A percentile compares a stretch with the other conserved stretches of the same genome.
phyloP scores from a whole-genome alignment of 2,888 invertebrate species.

The Limnephilus auricula region DNA sequence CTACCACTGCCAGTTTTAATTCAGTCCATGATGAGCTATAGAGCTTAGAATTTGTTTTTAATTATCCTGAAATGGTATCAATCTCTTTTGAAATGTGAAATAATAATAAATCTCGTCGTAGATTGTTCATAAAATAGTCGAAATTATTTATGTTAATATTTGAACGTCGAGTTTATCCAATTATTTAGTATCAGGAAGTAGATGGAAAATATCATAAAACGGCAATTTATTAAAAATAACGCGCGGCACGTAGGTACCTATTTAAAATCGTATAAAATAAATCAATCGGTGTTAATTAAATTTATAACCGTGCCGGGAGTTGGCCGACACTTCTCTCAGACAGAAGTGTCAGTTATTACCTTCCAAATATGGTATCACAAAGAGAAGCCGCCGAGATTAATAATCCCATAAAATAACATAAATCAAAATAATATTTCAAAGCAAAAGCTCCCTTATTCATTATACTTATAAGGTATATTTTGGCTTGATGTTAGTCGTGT shows the following conservation, averaged over 20 bases:
- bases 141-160: neutral
- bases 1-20: too few species aligned
- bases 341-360: slow-evolving; percentile 63
- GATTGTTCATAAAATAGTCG: neutral
- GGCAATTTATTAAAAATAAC: slow-evolving; percentile 12
- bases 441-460: slow-evolving; percentile 18
- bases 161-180: neutral
- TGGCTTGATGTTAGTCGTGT: neutral
- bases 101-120: neutral
- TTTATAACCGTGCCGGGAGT: slow-evolving; percentile 60
- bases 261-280: slow-evolving; percentile 64
- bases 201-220: neutral
- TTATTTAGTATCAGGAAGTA: neutral
- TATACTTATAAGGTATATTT: neutral
- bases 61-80: too few species aligned
- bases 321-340: slow-evolving; percentile 48
- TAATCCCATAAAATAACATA: slow-evolving; percentile 33
- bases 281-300: slow-evolving; percentile 65
- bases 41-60: neutral
- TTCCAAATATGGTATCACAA: slow-evolving; percentile 64
- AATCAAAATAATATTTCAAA: neutral
- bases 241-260: slow-evolving; percentile 29
- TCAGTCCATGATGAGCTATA: neutral
- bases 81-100: neutral
- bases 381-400: slow-evolving; percentile 60